Base-by-base conservation (phyloP, 1,140 invertebrate genomes). In the Dendrolimus kikuchii region DNA sequence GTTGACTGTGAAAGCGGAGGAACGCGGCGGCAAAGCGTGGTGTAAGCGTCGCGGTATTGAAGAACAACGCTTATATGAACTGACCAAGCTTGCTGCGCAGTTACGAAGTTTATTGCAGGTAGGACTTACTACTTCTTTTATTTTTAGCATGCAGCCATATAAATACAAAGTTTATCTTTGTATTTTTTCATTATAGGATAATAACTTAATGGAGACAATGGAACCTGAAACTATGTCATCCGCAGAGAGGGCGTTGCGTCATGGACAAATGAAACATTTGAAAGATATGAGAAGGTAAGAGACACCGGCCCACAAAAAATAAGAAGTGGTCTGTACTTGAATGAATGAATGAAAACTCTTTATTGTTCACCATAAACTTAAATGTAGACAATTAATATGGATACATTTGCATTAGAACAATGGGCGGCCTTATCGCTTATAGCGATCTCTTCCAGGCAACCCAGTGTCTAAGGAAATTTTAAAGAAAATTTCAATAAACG, bases 51-150 rank as follows among this genome's bases (percentile, higher is more conserved):
- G 96, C 57, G 96, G 96, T 5, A 87, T 99, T 4, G 97, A 99
- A 83, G 98, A 99, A 74, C 97, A 99, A 77, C 89, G 98, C 50
- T 95, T 99, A 78, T 99, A 99, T 73, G 98, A 99, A 88, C 94
- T 98, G 69, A 97, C 93, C 0, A 99, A 99, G 89, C 82, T 99
- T 4, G 89, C 96, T 40, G 88, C 92, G 41, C 98, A 99, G 82
- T 97, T 99, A 76, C 91, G 94, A 77, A 92, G 95, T 48, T 89
- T 98, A 41, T 83, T 99, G 40, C 90, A 93, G 83, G 94, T 94
- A 67, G 48, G 38, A 8, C 3, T 23, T 23, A 3, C 23, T 23
- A 23, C 23, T 23, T 23, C 23, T 36, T 43, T 46, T 53, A 48
- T 38, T 46, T 49, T 40, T 46, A 47, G 4, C 6, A 7, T 23